These are phyloP conservation scores for Intellagama lesueurii DNA, from an alignment of 2,797 vertebrate genomes.

Conservation along the genomic window DNA sequence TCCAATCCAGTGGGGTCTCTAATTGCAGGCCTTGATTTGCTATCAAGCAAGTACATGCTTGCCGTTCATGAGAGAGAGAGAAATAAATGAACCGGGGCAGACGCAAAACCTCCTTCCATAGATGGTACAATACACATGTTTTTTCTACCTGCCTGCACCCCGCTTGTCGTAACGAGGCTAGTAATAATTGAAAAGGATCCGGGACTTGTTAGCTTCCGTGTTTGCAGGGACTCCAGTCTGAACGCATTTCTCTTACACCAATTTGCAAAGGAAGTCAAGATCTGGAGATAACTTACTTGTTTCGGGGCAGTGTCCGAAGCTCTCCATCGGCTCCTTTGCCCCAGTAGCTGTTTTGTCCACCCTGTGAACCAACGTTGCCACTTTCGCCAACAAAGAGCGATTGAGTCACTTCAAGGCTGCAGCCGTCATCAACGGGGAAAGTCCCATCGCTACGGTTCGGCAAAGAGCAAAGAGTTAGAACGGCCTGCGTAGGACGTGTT, in stretches of 20 bases:
- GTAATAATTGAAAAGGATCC: neutral
- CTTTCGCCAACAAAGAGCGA: constrained; percentile 76
- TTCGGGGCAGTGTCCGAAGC: constrained; percentile 71
- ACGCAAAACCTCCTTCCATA: neutral
- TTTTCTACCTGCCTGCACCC: too few species aligned
- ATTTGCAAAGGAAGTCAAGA: neutral
- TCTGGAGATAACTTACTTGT: constrained; percentile 72
- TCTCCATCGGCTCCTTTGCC: constrained; percentile 71
- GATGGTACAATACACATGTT: neutral
- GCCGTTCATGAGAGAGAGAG: neutral
- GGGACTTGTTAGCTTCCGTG: too few species aligned
- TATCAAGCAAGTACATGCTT: neutral
- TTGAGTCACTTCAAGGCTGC: constrained; percentile 66
- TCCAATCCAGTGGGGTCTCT: too few species aligned
- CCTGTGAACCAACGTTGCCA: constrained; percentile 67
- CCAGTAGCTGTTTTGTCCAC: constrained; percentile 77
- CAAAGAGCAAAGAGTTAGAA: constrained; percentile 20
- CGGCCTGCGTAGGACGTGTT: neutral
- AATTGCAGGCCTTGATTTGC: too few species aligned
- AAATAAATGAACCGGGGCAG: neutral
- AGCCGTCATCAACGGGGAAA: constrained; percentile 68
- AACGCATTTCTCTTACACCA: neutral
- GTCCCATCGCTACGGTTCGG: constrained; percentile 69
- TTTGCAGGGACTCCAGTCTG: constrained; percentile 39
- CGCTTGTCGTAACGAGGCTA: neutral